Conservation (phyloP, 2,888 invertebrate species). For the Plusia festucae region DNA sequence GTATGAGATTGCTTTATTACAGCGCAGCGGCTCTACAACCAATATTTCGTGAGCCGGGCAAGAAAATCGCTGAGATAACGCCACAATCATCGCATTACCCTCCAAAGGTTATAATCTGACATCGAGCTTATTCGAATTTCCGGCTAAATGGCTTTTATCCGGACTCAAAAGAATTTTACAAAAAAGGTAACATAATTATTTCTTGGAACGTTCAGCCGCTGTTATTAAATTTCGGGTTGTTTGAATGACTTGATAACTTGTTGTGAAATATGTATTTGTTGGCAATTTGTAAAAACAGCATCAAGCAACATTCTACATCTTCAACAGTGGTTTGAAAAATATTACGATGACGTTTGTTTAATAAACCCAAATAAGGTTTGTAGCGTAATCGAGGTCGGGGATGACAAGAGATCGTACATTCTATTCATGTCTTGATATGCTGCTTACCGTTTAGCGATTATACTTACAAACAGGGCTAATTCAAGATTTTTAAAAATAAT, state of each 20-base stretch:
- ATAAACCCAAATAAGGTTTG: background rate
- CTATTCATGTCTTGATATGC: background rate
- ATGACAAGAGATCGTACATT: background rate
- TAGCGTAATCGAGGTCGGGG: background rate
- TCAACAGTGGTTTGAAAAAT: too few species aligned
- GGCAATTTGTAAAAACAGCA: background rate
- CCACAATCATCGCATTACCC: constrained; percentile 60
- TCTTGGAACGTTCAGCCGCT: background rate
- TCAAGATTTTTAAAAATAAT: too few species aligned
- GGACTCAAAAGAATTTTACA: constrained; percentile 40
- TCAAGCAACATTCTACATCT: too few species aligned
- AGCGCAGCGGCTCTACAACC: constrained; percentile 19
- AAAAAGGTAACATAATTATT: constrained; percentile 6
- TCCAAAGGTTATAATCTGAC: constrained; percentile 65
- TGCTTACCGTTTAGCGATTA: background rate
- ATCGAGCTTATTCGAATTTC: constrained; percentile 70
- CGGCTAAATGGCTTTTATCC: constrained; percentile 66
- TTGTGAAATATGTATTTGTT: background rate
- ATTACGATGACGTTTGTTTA: background rate
- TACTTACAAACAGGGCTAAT: background rate
- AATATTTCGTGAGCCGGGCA: constrained; percentile 31
- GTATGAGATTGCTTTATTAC: constrained; percentile 29
- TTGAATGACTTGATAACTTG: background rate
- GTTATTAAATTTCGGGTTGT: background rate
- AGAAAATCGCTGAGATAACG: constrained; percentile 52